A percentile compares a stretch with the other conserved stretches of the same genome.
These are phyloP conservation scores for Pocillopora damicornis DNA, from an alignment of 64 coral and sea anemone species.

Conservation along the genomic window DNA sequence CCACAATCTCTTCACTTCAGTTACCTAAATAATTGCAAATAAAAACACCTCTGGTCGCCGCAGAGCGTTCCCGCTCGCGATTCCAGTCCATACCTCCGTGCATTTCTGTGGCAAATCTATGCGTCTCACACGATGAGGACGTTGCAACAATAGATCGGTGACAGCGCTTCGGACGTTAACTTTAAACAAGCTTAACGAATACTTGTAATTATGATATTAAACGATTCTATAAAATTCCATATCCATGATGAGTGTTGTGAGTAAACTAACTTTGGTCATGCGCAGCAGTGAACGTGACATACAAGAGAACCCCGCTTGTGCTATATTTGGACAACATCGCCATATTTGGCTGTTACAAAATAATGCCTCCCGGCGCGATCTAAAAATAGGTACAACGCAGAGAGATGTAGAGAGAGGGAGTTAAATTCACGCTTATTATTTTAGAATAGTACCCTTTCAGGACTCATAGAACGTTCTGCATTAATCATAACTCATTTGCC, in stretches of 20 bases:
- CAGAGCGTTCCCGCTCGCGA: neutral
- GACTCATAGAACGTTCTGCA: neutral
- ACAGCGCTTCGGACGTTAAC: neutral
- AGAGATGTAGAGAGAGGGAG: neutral
- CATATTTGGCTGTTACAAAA: neutral
- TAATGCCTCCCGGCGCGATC: neutral
- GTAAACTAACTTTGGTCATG: constrained; percentile 26
- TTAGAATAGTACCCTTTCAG: neutral
- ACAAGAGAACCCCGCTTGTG: neutral
- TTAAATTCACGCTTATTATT: neutral
- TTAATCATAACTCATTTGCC: neutral
- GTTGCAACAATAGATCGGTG: neutral
- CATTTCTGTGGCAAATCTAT: constrained; percentile 4
- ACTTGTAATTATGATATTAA: constrained; percentile 10
- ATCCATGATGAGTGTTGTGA: constrained; percentile 43
- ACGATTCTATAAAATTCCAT: constrained; percentile 29
- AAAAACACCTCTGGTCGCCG: neutral
- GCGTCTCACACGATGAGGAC: neutral
- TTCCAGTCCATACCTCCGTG: neutral
- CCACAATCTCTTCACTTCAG: constrained; percentile 60
- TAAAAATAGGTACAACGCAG: constrained; percentile 10
- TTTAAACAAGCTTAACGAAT: neutral
- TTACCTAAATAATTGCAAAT: neutral
- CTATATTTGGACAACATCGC: constrained; percentile 38
- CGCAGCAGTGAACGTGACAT: neutral